Conservation (phyloP, 1,140 invertebrate species). For the Saccostrea glomerata region DNA sequence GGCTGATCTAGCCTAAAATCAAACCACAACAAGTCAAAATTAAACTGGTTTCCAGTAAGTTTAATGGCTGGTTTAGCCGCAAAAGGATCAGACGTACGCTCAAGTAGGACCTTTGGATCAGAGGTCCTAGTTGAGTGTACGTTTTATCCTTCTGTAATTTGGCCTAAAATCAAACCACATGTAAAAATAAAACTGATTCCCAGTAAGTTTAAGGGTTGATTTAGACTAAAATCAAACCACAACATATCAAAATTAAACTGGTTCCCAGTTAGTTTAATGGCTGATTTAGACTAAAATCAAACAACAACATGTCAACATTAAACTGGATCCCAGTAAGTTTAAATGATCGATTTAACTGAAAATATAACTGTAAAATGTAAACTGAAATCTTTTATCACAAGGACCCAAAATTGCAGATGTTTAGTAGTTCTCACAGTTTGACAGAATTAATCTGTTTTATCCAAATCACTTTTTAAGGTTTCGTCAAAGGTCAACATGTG, state of each 20-base stretch:
- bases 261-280: constrained; percentile 49
- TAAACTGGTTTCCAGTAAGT: constrained; percentile 55
- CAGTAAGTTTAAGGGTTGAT: constrained; percentile 43
- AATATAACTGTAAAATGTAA: constrained; percentile 51
- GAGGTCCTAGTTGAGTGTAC: no score
- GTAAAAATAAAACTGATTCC: constrained; percentile 50
- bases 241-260: constrained; percentile 50
- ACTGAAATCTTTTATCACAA: no score
- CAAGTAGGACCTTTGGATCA: constrained; percentile 20
- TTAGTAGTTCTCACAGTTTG: no score
- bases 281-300: constrained; percentile 6
- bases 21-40: constrained; percentile 55
- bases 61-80: no score
- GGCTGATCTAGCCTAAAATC: constrained; percentile 32
- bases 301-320: constrained; percentile 52
- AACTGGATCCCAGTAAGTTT: no score
- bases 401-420: no score
- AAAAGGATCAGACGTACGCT: no score
- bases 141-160: no score
- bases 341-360: no score
- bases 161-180: constrained; percentile 53
- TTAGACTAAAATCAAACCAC: constrained; percentile 53
- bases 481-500: no score
- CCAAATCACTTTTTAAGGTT: no score
- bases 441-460: no score